These are phyloP conservation scores for Theristicus caerulescens DNA, from an alignment of 2,113 vertebrate species.

Conservation along the genomic window DNA sequence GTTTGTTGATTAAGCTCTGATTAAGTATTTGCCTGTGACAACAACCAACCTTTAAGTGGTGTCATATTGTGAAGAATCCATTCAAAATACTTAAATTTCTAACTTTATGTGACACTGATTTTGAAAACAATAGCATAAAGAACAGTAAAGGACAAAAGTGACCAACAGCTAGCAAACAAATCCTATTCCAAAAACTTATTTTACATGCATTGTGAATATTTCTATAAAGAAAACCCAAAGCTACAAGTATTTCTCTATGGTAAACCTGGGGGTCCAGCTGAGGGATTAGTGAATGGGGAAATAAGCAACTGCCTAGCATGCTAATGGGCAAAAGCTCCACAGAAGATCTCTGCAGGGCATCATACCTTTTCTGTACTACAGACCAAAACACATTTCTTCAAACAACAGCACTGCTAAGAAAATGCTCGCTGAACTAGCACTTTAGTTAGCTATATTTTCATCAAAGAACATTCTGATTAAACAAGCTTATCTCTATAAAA, in stretches of 20 bases:
- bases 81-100: background rate
- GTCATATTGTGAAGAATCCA: background rate
- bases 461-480: background rate
- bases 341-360: background rate
- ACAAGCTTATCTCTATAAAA: background rate
- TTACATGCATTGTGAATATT: background rate
- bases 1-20: conserved; percentile 46
- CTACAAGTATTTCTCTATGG: background rate
- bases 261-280: background rate
- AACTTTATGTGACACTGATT: background rate
- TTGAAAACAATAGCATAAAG: background rate
- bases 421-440: background rate
- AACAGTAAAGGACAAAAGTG: background rate
- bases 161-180: background rate
- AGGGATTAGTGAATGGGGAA: background rate
- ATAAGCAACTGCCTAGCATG: background rate
- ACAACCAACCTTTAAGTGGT: background rate
- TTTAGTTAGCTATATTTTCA: background rate
- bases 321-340: background rate
- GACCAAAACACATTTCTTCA: background rate
- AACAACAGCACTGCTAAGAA: background rate
- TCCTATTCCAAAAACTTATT: background rate
- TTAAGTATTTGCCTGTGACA: conserved; percentile 19
- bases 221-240: background rate
- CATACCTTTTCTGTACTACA: background rate